Base-by-base conservation (phyloP, 2,113 vertebrate genomes). In the Pseudorectes ferrugineus region DNA sequence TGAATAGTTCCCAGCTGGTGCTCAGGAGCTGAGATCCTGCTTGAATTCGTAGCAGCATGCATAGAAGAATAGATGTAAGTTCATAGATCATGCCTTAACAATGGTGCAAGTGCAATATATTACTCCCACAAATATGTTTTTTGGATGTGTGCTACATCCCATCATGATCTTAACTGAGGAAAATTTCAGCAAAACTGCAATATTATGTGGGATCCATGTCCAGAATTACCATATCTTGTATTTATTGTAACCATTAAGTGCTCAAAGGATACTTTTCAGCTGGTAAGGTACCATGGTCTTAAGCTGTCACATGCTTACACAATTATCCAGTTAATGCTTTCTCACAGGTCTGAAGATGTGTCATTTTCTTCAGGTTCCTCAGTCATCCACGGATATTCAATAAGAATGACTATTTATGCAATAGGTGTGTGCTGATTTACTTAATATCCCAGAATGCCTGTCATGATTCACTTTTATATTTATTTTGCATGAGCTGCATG, bases 401-500 rank as follows among this genome's bases (percentile, higher is more conserved):
- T 63, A 45, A 77, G 38, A 81, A 78, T 59, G 16, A 81, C 43
- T 89, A 75, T 29, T 75, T 65, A 67, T 74, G 42, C 43, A 85
- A 42, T 62, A 88, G 35, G 26, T 9, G 0, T 80, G 38, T 48
- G 40, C 62, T 94, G 33, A 80, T 88, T 80, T 94, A 43, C 67
- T 88, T 73, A 88, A 54, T 90, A 73, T 23, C 59, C 59, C 10
- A 4, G 28, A 85, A 93, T 88, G 17, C 26, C 35, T 82, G 59
- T 59, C 24, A 55, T 83, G 12, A 87, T 57, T 76, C 19, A 23
- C 58, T 85, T 85, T 66, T 87, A 73, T n/a, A 70, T 85, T 87
- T 85, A 66, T 91, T 95, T 95, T 94, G 24, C 74, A 73, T 94
- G 62, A 88, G 29, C 73, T 72, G 36, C 46, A 55, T 91, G n/a